Evolutionary conservation across 2,888 invertebrate genomes (phyloP), one percentile per base, ranked within the genome.

Genomic region (Clitarchus hookeri): DNA sequence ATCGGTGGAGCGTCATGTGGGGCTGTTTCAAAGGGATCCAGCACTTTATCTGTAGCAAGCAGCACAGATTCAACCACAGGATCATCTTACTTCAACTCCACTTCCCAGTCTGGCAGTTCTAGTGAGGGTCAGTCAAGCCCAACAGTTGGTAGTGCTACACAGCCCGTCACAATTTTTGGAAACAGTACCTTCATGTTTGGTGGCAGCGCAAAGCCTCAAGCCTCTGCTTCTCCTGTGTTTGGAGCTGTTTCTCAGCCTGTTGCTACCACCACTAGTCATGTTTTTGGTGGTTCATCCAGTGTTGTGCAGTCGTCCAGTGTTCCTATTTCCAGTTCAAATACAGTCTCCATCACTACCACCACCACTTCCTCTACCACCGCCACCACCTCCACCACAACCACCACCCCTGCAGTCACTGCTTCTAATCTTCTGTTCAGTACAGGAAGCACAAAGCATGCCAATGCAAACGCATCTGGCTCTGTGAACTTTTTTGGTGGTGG

Each of bases 171-270:
- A n/a, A 8, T 65, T 11, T 65, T 65, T n/a, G 65, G 65, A 19
- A 65, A 65, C n/a, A 65, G 19, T n/a, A 23, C 23, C 65, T 65
- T 65, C 65, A 65, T 65, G 65, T 65, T 65, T n/a, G 65, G 65
- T 82, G 85, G 85, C 44, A 84, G 83, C 19, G n/a, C 85, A 26
- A 25, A 44, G 44, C 84, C 86, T 12, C 78, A 82, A 53, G 44
- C 88, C 23, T 53, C 77, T 23, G 84, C 85, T 82, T 44, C n/a
- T 36, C 85, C 84, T 36, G 78, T 48, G 25, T 85, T 85, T 54
- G 86, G 65, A 1, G 77, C 86, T 12, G 44, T 77, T 16, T 25
- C 25, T 11, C 79, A 80, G 53, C 53, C 86, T 0, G 44, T n/a
- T 36, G 78, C 44, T 25, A 87, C 77, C 26, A 53, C 84, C 23